A percentile compares a stretch with the other conserved stretches of the same genome.
phyloP scores from a whole-genome alignment of 2,113 vertebrate genomes.

The Daboia siamensis region DNA sequence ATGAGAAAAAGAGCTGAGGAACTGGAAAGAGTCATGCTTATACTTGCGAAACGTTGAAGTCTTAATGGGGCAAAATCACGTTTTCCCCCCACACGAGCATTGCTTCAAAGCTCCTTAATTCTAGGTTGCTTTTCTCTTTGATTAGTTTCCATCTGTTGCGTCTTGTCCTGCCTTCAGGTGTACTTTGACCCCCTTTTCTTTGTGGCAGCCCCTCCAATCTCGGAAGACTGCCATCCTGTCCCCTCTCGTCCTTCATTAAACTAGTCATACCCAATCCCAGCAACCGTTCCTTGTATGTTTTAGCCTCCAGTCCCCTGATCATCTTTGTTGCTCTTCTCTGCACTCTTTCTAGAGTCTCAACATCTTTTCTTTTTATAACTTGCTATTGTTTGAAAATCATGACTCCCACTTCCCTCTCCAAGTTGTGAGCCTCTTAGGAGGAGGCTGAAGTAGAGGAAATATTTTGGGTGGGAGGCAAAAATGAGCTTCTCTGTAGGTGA shows the following conservation, averaged over 20 bases:
- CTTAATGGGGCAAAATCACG: neutral
- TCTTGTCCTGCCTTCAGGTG: too few relatives aligned
- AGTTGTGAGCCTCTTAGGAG: neutral
- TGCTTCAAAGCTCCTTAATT: neutral
- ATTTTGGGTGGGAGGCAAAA: neutral
- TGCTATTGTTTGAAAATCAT: constrained; percentile 35
- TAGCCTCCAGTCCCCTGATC: too few relatives aligned
- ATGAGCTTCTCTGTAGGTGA: neutral
- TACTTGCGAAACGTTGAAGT: neutral
- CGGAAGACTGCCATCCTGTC: too few relatives aligned
- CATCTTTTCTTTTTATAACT: neutral
- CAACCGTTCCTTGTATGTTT: too few relatives aligned
- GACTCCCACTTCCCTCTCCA: neutral
- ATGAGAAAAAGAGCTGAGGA: constrained; percentile 7
- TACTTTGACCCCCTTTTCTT: too few relatives aligned
- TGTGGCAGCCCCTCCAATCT: too few relatives aligned
- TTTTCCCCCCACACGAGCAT: neutral
- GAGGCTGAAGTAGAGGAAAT: neutral
- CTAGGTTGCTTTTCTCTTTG: too few relatives aligned
- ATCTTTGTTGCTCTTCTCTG: too few relatives aligned
- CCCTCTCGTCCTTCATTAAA: too few relatives aligned
- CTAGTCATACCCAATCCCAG: too few relatives aligned
- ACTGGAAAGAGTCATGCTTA: neutral
- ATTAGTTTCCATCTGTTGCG: too few relatives aligned
- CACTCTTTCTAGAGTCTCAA: too few relatives aligned